Evolutionary conservation across 2,888 invertebrate genomes (phyloP), one percentile per base, ranked within the genome.

Genomic region (Netelia virgata): DNA sequence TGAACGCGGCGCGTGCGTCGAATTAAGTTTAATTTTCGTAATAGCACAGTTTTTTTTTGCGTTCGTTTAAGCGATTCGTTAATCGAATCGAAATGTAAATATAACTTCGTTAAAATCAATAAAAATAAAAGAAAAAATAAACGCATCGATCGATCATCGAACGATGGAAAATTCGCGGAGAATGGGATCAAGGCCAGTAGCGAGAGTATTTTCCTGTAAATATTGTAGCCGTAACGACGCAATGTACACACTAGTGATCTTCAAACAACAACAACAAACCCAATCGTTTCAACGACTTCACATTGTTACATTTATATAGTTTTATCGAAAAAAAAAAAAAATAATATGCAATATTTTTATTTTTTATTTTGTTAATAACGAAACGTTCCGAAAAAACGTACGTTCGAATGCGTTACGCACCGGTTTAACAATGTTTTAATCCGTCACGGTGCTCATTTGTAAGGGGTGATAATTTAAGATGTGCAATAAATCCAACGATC

Each of bases 101-200:
- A 59, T 9, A 43, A 16, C 59, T 11, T 50, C 20, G 57, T 36
- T 9, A 68, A 47, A 75, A 68, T 14, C 10, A 57, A n/a, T 43
- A 47, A 47, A 66, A 18, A 70, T 55, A 55, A 57, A n/a, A 50
- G 5, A 41, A 10, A n/a, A 55, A 36, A 28, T 55, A 55, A 28
- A 68, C 43, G 18, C 18, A 57, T 23, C 20, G 68, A 43, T 70
- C 69, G 28, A 70, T 14, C 43, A 43, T 43, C 36, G 55, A 47
- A 14, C 14, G 23, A 69, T 70, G 79, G 82, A 86, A 86, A 75
- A 77, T 86, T 83, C 85, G 86, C 73, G 87, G 36, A 80, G 72
- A 87, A 88, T 83, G 91, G 91, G 91, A 91, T 90, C 88, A 87
- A 88, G 90, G 91, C 91, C 91, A 91, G 91, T 90, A 69, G 73